Percentiles rank a stretch among this genome's conserved stretches.
Evolutionary conservation across 1,140 invertebrate species (phyloP).

Genomic region (Drosophila guanche): DNA sequence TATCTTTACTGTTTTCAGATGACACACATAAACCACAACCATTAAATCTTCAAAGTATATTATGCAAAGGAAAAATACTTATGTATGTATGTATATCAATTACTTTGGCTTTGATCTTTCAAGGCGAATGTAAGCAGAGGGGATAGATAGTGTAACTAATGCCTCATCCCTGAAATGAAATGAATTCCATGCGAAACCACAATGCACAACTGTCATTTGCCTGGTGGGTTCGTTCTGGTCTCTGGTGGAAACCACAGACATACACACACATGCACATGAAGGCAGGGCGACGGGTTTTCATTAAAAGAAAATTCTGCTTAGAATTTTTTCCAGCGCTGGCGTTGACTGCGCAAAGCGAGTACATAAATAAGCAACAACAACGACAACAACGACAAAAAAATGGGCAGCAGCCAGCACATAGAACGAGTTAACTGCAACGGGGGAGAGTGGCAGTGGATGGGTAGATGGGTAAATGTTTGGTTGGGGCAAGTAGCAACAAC

Average conservation of each 20-base stretch:
- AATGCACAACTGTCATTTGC: slow-evolving; percentile 59
- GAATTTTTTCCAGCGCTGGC: slow-evolving; percentile 38
- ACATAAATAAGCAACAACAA: slow-evolving; percentile 72
- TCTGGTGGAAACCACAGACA: slow-evolving; percentile 35
- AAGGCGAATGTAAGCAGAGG: not conserved
- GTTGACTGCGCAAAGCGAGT: slow-evolving; percentile 51
- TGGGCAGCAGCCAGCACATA: slow-evolving; percentile 12
- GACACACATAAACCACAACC: too few species aligned
- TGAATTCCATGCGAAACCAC: slow-evolving; percentile 47
- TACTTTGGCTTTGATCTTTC: not conserved
- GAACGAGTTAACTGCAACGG: slow-evolving; percentile 32
- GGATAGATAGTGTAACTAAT: not conserved
- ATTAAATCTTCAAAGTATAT: too few species aligned
- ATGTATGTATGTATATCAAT: too few species aligned
- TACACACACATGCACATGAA: slow-evolving; percentile 2
- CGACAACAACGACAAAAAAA: slow-evolving; percentile 8
- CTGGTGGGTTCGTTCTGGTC: slow-evolving; percentile 20
- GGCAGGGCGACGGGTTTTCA: slow-evolving; percentile 63
- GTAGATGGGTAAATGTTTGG: not conserved
- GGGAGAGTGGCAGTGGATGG: not conserved
- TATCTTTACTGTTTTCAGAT: too few species aligned
- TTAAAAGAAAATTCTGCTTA: slow-evolving; percentile 70
- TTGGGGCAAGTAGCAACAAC: slow-evolving; percentile 20
- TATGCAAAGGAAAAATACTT: too few species aligned
- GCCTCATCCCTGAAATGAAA: slow-evolving; percentile 7